Conservation (phyloP, 2,888 invertebrate species). For the Quadroppia sp. region DNA sequence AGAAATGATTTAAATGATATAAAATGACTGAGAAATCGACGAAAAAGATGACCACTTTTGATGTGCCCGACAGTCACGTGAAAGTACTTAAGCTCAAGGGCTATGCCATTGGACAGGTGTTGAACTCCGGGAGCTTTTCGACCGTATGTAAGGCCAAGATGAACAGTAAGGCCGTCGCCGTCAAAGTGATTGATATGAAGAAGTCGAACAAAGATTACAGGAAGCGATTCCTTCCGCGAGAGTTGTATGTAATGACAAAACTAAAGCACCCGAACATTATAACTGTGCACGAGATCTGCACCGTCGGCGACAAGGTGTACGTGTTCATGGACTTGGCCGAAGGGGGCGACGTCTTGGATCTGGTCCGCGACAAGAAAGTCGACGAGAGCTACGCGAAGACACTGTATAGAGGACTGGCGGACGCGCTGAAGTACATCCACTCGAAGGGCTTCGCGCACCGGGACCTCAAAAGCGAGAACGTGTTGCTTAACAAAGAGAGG, state of each 20-base stretch:
- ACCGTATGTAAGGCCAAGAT: conserved; percentile 44
- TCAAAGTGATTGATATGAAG: conserved; percentile 68
- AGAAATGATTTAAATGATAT: too few relatives aligned
- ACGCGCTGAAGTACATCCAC: conserved; percentile 60
- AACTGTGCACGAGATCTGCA: conserved; percentile 59
- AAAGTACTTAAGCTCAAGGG: conserved; percentile 38
- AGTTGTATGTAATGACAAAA: conserved; percentile 58
- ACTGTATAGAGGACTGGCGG: conserved; percentile 57
- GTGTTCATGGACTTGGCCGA: conserved; percentile 62
- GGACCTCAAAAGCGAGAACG: conserved; percentile 26
- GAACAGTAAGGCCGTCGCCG: conserved; percentile 51
- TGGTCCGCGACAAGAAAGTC: conserved; percentile 60
- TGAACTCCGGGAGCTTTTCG: conserved; percentile 39
- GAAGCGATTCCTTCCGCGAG: conserved; percentile 62
- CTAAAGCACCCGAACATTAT: conserved; percentile 61
- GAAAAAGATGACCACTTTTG: background rate
- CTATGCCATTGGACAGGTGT: conserved; percentile 28
- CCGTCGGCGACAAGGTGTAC: conserved; percentile 56
- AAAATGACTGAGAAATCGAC: too few relatives aligned
- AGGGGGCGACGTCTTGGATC: conserved; percentile 63
- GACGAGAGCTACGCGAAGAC: conserved; percentile 55
- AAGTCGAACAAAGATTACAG: conserved; percentile 61
- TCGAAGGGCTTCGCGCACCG: conserved; percentile 47
- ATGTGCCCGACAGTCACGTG: background rate
- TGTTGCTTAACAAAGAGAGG: conserved; percentile 41